Evolutionary conservation across 2,797 vertebrate genomes (phyloP).

Genomic region (Oreortyx pictus): DNA sequence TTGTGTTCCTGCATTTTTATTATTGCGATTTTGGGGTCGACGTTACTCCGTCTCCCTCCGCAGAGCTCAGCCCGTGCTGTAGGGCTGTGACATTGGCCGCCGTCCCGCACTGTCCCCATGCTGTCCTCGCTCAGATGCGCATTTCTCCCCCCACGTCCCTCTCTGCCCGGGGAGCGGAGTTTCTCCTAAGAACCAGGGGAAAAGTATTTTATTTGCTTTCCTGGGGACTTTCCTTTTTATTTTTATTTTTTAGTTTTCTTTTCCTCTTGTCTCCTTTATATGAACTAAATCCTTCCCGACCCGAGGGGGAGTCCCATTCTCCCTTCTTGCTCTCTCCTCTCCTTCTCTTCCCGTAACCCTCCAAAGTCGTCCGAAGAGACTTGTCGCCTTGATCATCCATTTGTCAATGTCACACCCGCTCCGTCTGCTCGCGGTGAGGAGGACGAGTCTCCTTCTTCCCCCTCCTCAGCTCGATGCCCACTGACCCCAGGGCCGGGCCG

Average conservation of each 20-base stretch:
- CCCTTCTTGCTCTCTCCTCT: not conserved
- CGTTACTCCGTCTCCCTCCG: not conserved
- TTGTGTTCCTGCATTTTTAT: not conserved
- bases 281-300: not conserved
- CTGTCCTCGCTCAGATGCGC: fast-evolving
- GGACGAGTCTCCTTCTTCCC: conserved; percentile 36
- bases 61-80: not conserved
- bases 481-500: too few relatives aligned
- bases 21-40: not conserved
- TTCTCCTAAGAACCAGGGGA: fast-evolving
- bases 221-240: too few relatives aligned
- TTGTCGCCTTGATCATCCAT: conserved; percentile 81
- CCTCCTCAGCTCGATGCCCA: not conserved
- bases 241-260: too few relatives aligned
- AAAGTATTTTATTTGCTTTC: not conserved
- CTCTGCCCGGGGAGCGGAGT: not conserved
- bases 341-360: conserved; percentile 60
- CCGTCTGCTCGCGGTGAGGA: conserved; percentile 80
- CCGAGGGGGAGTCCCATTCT: not conserved
- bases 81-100: fast-evolving
- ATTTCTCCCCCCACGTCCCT: fast-evolving
- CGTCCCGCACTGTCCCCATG: not conserved
- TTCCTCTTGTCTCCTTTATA: not conserved
- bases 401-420: conserved; percentile 85
- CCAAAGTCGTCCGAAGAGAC: conserved; percentile 83